Evolutionary conservation across 2,113 vertebrate species (phyloP), one percentile per base, ranked within the genome.

Genomic region (Raja brachyura): DNA sequence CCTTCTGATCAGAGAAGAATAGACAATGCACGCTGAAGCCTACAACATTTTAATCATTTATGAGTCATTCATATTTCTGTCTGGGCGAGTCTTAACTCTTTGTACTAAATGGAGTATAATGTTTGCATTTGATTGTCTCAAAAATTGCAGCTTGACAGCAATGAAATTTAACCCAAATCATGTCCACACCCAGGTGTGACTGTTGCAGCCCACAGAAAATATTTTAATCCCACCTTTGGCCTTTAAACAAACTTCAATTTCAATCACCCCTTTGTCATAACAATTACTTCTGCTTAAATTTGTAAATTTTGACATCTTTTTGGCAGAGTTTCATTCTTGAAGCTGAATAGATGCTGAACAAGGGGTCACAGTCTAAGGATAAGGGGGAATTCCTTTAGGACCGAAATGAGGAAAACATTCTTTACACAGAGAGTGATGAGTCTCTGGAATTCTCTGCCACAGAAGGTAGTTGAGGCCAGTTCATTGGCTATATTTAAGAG

Each of bases 191-290:
- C 63, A n/a, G 83, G 83, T 88, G 83, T 88, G 61, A 33, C 83
- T 88, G 59, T 63, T n/a, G 59, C 56, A 88, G 13, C 83, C 59
- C 83, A 31, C 83, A 88, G 31, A 88, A 88, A 63, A 63, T 86
- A 86, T 31, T 88, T 88, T 88, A 88, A 88, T 88, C 28, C 83
- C 83, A 88, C 59, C 59, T 88, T 63, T 88, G 83, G 28, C 83
- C 61, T 88, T 31, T 28, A 33, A 31, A 31, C 5, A 63, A 11
- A 31, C 59, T 66, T 63, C n/a, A 88, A 31, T 88, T 88, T 61
- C 28, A 88, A 18, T 88, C 59, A 31, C 28, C 16, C n/a, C 59
- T 31, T n/a, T n/a, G 28, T 88, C 28, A 66, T n/a, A 5, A n/a
- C 83, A 63, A n/a, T 88, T n/a, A 63, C 59, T 18, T 63, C 28